Conservation (phyloP, 2,113 vertebrate species). For the Ceratotherium simum region DNA sequence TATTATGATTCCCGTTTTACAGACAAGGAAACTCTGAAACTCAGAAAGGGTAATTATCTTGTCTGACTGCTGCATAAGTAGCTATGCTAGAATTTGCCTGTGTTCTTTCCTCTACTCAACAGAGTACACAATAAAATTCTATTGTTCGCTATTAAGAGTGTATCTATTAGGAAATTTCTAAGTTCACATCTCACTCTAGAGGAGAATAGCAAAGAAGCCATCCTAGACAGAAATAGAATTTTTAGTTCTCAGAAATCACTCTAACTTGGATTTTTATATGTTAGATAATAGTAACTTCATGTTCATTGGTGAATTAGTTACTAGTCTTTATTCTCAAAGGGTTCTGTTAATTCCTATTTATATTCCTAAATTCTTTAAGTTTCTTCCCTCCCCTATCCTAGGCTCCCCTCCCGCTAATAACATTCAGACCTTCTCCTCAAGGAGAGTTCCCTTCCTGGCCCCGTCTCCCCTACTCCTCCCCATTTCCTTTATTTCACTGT, state of each 20-base stretch:
- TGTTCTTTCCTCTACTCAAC: background rate
- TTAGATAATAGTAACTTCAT: background rate
- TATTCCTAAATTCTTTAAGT: too few species aligned
- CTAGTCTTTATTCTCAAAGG: background rate
- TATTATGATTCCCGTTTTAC: background rate
- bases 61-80: background rate
- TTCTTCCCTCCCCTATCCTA: background rate
- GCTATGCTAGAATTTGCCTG: background rate
- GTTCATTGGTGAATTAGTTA: slow-evolving; percentile 18
- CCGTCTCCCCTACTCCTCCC: background rate
- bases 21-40: background rate
- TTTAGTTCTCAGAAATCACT: background rate
- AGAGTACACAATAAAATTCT: background rate
- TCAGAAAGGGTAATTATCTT: background rate
- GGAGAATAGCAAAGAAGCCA: background rate
- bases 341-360: too few species aligned
- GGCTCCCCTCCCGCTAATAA: background rate
- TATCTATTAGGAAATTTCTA: background rate
- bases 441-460: background rate
- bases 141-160: background rate
- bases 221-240: background rate
- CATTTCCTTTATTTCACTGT: slow-evolving; percentile 33
- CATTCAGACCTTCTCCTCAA: background rate
- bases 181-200: background rate
- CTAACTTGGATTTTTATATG: background rate